phyloP scores from a whole-genome alignment of 92 coral and sea anemone species.

The Plumapathes pennacea region DNA sequence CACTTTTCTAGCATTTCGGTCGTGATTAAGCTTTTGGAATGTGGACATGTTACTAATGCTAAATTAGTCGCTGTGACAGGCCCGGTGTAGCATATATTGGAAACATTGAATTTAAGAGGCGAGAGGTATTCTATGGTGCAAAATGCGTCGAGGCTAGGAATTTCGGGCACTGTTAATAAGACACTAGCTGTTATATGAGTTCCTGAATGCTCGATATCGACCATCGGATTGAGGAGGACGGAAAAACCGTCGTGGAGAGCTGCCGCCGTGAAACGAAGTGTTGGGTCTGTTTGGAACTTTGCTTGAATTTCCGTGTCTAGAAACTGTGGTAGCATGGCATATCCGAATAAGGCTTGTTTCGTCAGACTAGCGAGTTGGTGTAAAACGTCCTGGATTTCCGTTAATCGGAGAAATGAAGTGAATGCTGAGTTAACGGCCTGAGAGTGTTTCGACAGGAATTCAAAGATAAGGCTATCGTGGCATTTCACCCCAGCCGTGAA shows the following conservation, averaged over 20 bases:
- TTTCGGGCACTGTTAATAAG: constrained; percentile 20
- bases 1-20: constrained; percentile 29
- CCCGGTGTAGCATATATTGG: constrained; percentile 40
- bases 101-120: constrained; percentile 43
- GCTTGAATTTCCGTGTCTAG: constrained; percentile 14
- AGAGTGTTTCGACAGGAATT: constrained; percentile 24
- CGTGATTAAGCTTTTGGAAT: constrained; percentile 14
- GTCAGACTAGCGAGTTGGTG: constrained; percentile 20
- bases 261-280: constrained; percentile 7
- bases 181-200: constrained; percentile 8
- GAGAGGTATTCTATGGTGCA: constrained; percentile 37
- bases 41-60: constrained; percentile 27
- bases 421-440: constrained; percentile 31
- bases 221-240: constrained; percentile 20
- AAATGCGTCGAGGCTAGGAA: constrained; percentile 14
- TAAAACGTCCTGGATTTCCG: constrained; percentile 26
- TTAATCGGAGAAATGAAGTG: constrained; percentile 4
- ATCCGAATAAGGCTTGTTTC: constrained; percentile 13
- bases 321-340: constrained; percentile 12
- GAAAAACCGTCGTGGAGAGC: constrained; percentile 36
- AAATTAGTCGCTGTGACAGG: constrained; percentile 31
- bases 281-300: not conserved
- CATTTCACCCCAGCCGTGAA: constrained; percentile 3
- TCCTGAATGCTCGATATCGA: constrained; percentile 35
- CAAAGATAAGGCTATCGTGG: constrained; percentile 2